Evolutionary conservation across 2,113 vertebrate species (phyloP), one percentile per base, ranked within the genome.

Genomic region (Pelusios castaneus): DNA sequence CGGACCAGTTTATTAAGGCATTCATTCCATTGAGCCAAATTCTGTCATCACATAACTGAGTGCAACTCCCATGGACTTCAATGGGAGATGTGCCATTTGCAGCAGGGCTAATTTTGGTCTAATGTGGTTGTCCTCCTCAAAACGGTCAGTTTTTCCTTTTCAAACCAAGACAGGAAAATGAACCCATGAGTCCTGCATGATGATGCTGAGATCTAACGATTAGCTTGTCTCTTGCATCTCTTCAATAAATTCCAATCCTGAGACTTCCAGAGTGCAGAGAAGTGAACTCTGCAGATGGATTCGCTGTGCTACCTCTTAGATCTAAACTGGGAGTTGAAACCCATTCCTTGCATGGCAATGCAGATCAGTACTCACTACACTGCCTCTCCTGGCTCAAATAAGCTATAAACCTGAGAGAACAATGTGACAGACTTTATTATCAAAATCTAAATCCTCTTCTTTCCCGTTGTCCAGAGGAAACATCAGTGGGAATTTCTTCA

Each of bases 31-130:
- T 76, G 67, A 47, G 80, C 77, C 56, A 85, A 12, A 56, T 29
- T 77, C 88, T 89, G 45, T 2, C 43, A 3, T 1, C 27, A 9
- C 34, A 38, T 41, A 34, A 84, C 22, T 2, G 79, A 67, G 88
- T 70, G 41, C 76, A 75, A 45, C 60, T 82, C 51, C 89, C 6
- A 24, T 6, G 52, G 80, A 25, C 80, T 87, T 80, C 80, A 45
- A 0, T 3, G 63, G 47, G 41, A 87, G 10, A 3, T 0, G 24
- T 49, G 27, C 86, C 89, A 70, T 9, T 80, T 0, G 0, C 31
- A 5, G n/a, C 0, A 34, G 75, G 27, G 25, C 47, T 75, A 51
- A 10, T 83, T 80, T 83, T 5, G 34, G n/a, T 0, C 1, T 31
- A 2, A 49, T 38, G 17, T 41, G 31, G 41, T 88, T 88, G 27